Evolutionary conservation across 2,113 vertebrate genomes (phyloP).

Genomic region (Actenoides hombroni): DNA sequence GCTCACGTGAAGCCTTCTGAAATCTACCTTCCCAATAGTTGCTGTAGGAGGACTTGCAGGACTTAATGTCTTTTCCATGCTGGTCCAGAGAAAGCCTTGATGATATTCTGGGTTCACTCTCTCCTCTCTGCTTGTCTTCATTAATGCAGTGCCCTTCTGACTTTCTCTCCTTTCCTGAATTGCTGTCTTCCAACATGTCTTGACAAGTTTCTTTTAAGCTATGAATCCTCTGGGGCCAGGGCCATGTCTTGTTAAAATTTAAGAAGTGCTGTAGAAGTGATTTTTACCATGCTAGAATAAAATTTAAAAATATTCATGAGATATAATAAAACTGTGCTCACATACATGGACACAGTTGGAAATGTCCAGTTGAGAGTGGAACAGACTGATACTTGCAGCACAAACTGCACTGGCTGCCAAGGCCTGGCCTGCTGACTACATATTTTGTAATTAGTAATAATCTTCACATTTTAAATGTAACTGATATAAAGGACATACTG

Average conservation of each 20-base stretch:
- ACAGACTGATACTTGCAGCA: background rate
- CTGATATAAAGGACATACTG: background rate
- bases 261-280: background rate
- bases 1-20: background rate
- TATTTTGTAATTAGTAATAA: background rate
- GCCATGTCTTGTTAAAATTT: conserved; percentile 4
- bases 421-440: accelerated
- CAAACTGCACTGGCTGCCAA: background rate
- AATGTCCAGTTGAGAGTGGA: background rate
- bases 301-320: conserved; percentile 2
- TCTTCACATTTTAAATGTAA: background rate
- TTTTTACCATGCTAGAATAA: conserved; percentile 2
- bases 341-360: background rate
- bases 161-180: background rate
- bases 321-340: background rate
- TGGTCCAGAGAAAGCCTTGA: background rate
- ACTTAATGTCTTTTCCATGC: background rate
- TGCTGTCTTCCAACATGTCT: background rate
- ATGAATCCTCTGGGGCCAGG: background rate
- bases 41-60: background rate
- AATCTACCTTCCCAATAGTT: background rate
- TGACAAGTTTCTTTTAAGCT: conserved; percentile 30
- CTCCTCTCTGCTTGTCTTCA: background rate
- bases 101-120: background rate
- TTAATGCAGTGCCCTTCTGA: background rate